Evolutionary conservation across 2,888 invertebrate genomes (phyloP), one percentile per base, ranked within the genome.

Genomic region (Perithous albicinctus): DNA sequence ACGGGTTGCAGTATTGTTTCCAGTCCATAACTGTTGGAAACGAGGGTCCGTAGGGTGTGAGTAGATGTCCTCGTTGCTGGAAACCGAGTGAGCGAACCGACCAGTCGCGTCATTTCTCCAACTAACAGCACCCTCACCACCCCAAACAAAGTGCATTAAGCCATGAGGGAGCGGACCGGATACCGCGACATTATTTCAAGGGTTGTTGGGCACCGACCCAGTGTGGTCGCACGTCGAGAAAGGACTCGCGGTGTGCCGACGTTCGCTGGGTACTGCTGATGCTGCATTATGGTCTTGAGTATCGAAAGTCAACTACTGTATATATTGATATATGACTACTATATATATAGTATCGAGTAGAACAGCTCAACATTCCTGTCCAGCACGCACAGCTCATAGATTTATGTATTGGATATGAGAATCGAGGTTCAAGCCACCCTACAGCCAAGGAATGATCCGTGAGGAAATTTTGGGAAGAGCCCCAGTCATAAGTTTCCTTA

Each of bases 61-160:
- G 70, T 48, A 20, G 72, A 72, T 66, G 56, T 59, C 64, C 70
- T 43, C 29, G 32, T 35, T 23, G 32, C 4, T 29, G 12, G 23
- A n/a, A n/a, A n/a, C n/a, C n/a, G 35, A 54, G 51, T 15, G 51
- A 35, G 64, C 15, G 20, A 69, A 51, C 5, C 61, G 38, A 69
- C 32, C 63, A 23, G 43, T 35, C 7, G 64, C 41, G 74, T 64
- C 15, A 43, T 56, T 54, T 75, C 74, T 70, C 54, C 20, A 23
- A 15, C 69, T 18, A 35, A 23, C n/a, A 63, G 15, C 18, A 38
- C 29, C 20, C 70, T n/a, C 41, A 18, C 20, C 59, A 78, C 64
- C 78, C 48, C 46, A 79, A 85, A 82, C 82, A 84, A 86, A 83
- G 75, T 83, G 80, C 80, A 85, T 83, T 74, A 82, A 83, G 73